Base-by-base conservation (phyloP, 2,797 vertebrate genomes). In the Cyprinella venusta region DNA sequence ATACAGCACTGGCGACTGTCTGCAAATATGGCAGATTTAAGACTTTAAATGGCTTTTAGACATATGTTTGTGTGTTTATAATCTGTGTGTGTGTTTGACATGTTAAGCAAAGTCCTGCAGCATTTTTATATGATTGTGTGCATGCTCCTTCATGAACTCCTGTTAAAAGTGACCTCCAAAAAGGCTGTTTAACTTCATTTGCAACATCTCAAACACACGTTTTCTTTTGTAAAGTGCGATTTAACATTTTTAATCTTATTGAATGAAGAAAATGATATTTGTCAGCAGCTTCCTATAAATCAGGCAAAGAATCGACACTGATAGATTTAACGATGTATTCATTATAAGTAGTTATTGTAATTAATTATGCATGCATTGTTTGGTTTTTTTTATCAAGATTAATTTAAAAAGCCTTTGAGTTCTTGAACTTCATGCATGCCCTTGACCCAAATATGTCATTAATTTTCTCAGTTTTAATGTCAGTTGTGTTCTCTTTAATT, bases 371-470 rank as follows among this genome's bases (percentile, higher is more conserved):
- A 21, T 54, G 18, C 30, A 8, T 13, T 5, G 9, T 36, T 52
- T 72, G 13, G 26, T n/a, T n/a, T 12, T 54, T 2, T 19, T 50
- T 16, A 42, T 69, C 67, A 26, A 8, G 15, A 21, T 38, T 21
- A 0, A 38, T 67, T 38, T 65, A 1, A 36, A 65, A 18, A 3
- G 16, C 33, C 30, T 33, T 24, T 26, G 9, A 12, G 36, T 38
- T 19, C 16, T 65, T 64, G 63, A 38, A 48, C 33, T n/a, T 21
- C 56, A 48, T 71, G 24, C 24, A 0, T 1, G 69, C 19, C 75
- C 75, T 72, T 67, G 69, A 33, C 79, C 30, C 2, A 52, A 68
- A 79, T 77, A 16, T 80, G 65, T 59, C 48, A 2, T 59, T 33
- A 1, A 84, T 86, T 54, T 21, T 4, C 15, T 18, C 4, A 26